These are phyloP conservation scores for Galemys pyrenaicus DNA, from an alignment of 2,113 vertebrate genomes.

Conservation along the genomic window DNA sequence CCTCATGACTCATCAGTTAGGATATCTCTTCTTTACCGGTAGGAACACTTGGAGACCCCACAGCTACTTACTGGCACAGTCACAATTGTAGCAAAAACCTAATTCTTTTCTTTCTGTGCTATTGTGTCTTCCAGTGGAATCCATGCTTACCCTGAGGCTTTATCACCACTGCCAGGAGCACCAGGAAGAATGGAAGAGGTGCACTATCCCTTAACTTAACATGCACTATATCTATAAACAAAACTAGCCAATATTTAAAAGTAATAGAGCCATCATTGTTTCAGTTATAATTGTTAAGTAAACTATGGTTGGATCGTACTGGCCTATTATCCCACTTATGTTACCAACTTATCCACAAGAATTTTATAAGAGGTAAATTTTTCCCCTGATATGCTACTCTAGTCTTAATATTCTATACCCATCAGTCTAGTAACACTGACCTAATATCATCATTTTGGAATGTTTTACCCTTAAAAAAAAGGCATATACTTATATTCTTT, in stretches of 20 bases:
- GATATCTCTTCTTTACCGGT: neutral
- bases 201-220: neutral
- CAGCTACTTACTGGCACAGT: neutral
- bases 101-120: neutral
- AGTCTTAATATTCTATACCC: neutral
- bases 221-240: neutral
- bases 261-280: neutral
- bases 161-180: neutral
- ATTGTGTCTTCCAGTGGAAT: neutral
- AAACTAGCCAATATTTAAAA: neutral
- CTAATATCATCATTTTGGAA: conserved; percentile 6
- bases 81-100: neutral
- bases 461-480: conserved; percentile 15
- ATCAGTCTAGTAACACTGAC: neutral
- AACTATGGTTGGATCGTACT: neutral
- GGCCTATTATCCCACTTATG: too few species aligned
- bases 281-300: neutral
- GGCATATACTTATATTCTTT: neutral
- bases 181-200: neutral
- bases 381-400: neutral
- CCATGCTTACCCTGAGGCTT: neutral
- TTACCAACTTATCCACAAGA: neutral
- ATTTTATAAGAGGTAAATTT: neutral
- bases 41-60: neutral
- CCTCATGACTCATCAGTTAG: neutral